These are phyloP conservation scores for Adelognathus sp. DNA, from an alignment of 2,888 invertebrate species.

Conservation along the genomic window DNA sequence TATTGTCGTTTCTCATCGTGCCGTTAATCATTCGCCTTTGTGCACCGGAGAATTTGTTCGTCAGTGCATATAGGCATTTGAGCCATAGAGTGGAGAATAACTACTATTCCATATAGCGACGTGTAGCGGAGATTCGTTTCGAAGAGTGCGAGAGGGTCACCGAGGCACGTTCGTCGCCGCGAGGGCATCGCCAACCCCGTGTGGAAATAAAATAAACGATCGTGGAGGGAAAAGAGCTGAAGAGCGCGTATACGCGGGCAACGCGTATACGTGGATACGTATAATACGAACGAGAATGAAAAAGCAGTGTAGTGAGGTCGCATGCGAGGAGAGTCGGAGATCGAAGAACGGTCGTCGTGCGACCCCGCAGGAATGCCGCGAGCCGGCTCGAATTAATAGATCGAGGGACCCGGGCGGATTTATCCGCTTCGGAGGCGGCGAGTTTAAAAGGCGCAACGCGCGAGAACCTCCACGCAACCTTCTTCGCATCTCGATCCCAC, in stretches of 20 bases:
- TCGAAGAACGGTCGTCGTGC: constrained; percentile 70
- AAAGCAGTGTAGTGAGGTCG: constrained; percentile 73
- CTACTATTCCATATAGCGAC: background rate
- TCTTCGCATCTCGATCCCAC: constrained; percentile 58
- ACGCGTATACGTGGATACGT: background rate
- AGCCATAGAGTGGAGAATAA: background rate
- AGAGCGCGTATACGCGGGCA: constrained; percentile 30
- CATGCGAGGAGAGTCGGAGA: constrained; percentile 62
- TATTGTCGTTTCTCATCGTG: constrained; percentile 8
- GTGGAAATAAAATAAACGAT: constrained; percentile 51
- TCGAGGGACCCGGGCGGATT: constrained; percentile 79
- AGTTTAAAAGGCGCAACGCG: constrained; percentile 54
- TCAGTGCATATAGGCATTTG: background rate
- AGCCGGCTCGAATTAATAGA: constrained; percentile 79
- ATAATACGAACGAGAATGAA: constrained; percentile 55
- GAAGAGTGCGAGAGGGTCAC: constrained; percentile 40
- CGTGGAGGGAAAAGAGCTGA: constrained; percentile 42
- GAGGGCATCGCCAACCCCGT: constrained; percentile 41
- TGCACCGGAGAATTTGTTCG: constrained; percentile 8
- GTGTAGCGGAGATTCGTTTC: background rate
- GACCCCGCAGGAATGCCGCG: constrained; percentile 75
- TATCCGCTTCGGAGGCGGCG: constrained; percentile 74
- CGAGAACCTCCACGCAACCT: constrained; percentile 45
- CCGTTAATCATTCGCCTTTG: constrained; percentile 25
- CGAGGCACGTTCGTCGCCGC: constrained; percentile 48